Conservation (phyloP, 2,888 invertebrate species). For the Philereme transversata region DNA sequence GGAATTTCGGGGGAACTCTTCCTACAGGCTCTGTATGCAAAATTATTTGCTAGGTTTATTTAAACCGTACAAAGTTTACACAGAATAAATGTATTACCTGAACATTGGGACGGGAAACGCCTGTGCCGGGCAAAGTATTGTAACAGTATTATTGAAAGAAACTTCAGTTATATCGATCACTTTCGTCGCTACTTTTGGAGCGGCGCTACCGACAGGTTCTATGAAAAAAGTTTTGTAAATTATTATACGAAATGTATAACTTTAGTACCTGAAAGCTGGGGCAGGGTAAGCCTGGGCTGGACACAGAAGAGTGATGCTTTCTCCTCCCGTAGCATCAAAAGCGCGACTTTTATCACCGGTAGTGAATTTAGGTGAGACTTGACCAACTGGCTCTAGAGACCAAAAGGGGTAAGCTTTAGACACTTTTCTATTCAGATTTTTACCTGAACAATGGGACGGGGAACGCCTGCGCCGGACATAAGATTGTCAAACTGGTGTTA, state of each 20-base stretch:
- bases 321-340: slow-evolving; percentile 82
- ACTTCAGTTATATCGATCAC: slow-evolving; percentile 76
- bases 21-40: slow-evolving; percentile 83
- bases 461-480: slow-evolving; percentile 91
- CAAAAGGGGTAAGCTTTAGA: slow-evolving; percentile 30
- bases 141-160: slow-evolving; percentile 59
- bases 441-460: slow-evolving; percentile 90
- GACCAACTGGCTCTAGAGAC: slow-evolving; percentile 86
- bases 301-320: slow-evolving; percentile 85
- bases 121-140: slow-evolving; percentile 86
- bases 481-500: slow-evolving; percentile 83
- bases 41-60: slow-evolving; percentile 17
- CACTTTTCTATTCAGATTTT: slow-evolving; percentile 38
- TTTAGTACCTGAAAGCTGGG: slow-evolving; percentile 84
- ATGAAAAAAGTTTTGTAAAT: slow-evolving; percentile 44
- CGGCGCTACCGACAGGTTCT: slow-evolving; percentile 89
- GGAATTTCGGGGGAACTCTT: slow-evolving; percentile 88
- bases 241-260: slow-evolving; percentile 21
- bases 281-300: slow-evolving; percentile 91
- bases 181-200: slow-evolving; percentile 86
- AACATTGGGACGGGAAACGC: slow-evolving; percentile 87
- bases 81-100: slow-evolving; percentile 79
- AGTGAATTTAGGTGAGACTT: slow-evolving; percentile 87
- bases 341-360: slow-evolving; percentile 86
- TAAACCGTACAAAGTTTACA: slow-evolving; percentile 22